A percentile compares a stretch with the other conserved stretches of the same genome.
Conservation (phyloP, 2,797 vertebrate species). For the Hybognathus amarus region DNA sequence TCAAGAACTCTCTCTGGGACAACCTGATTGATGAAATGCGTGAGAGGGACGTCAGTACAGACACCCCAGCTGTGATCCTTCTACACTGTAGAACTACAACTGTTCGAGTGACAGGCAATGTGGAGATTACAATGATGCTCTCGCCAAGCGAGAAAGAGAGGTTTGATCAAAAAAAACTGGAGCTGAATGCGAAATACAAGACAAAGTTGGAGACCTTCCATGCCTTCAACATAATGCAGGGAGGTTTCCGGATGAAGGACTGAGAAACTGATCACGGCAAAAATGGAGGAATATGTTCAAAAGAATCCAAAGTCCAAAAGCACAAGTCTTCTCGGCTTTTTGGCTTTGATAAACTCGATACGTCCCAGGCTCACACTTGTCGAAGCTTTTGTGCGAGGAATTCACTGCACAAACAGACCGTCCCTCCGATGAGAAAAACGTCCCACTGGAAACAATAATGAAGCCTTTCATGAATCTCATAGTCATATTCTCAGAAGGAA, state of each 20-base stretch:
- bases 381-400: not conserved
- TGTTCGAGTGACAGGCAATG: rapidly evolving
- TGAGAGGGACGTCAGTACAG: not conserved
- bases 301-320: not conserved
- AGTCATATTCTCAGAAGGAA: constrained; percentile 14
- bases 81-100: not conserved
- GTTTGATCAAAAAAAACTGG: not conserved
- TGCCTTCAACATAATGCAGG: not conserved
- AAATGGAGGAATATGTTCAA: not conserved
- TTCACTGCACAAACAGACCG: not conserved
- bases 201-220: not conserved
- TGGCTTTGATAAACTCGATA: constrained; percentile 38
- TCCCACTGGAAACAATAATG: not conserved
- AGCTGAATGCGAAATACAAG: not conserved
- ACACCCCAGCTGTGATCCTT: not conserved
- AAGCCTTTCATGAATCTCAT: not conserved
- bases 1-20: not conserved
- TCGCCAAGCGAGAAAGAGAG: rapidly evolving
- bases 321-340: constrained; percentile 41
- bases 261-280: not conserved
- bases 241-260: not conserved
- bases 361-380: constrained; percentile 23
- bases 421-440: rapidly evolving
- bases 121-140: not conserved
- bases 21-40: not conserved